Evolutionary conservation across 2,797 vertebrate genomes (phyloP).

Genomic region (Galago senegalensis): DNA sequence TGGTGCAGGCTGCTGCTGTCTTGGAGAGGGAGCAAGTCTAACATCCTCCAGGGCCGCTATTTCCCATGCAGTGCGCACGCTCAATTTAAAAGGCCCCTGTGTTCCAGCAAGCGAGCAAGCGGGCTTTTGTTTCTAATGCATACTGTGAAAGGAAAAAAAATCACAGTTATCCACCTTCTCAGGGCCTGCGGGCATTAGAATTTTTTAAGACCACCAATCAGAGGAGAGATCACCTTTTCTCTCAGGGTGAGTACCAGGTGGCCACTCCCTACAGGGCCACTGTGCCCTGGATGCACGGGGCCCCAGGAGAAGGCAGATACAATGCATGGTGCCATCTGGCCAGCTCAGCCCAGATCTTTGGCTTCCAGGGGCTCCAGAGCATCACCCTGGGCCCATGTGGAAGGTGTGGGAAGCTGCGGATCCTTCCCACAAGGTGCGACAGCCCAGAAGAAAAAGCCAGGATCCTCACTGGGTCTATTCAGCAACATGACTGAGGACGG

Average conservation of each 20-base stretch:
- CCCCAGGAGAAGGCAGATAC: conserved; percentile 21
- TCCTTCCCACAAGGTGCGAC: not conserved
- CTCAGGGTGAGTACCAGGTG: not conserved
- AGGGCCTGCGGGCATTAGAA: conserved; percentile 79
- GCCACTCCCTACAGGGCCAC: conserved; percentile 18
- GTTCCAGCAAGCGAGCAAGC: conserved; percentile 92
- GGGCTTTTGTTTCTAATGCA: conserved; percentile 93
- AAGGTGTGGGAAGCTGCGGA: not conserved
- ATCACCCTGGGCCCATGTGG: not conserved
- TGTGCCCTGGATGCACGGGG: not conserved
- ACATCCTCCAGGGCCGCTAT: conserved; percentile 91
- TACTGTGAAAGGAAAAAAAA: conserved; percentile 94
- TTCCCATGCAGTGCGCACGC: conserved; percentile 92
- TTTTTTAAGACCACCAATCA: conserved; percentile 52
- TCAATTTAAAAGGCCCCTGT: conserved; percentile 91
- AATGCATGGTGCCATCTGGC: not conserved
- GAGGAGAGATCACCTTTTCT: conserved; percentile 54
- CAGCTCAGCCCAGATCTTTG: conserved; percentile 57
- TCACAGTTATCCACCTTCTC: conserved; percentile 91
- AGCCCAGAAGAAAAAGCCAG: not conserved
- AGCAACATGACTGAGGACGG: conserved; percentile 7
- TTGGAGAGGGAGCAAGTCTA: conserved; percentile 90
- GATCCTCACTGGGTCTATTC: conserved; percentile 25
- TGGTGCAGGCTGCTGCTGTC: conserved; percentile 88
- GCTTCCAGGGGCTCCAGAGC: conserved; percentile 44